Percentiles rank a stretch among this genome's conserved stretches.
Evolutionary conservation across 2,888 invertebrate species (phyloP).

Genomic region (Koerneria pararmatus): DNA sequence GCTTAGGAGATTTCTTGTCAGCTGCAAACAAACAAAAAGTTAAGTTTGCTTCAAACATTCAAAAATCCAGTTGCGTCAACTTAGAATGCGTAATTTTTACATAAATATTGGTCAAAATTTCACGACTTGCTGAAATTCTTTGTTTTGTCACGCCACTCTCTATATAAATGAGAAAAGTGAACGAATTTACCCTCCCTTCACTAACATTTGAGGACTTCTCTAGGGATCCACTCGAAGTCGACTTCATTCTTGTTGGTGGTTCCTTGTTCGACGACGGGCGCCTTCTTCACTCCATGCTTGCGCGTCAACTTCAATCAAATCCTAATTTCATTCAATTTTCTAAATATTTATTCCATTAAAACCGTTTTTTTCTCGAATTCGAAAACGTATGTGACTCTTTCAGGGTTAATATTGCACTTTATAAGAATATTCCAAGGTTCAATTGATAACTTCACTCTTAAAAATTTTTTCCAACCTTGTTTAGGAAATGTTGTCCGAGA

Average conservation of each 20-base stretch:
- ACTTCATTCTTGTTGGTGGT: constrained; percentile 82
- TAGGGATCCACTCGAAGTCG: constrained; percentile 96
- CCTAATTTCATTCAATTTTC: constrained; percentile 23
- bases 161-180: not conserved
- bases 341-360: constrained; percentile 25
- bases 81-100: no score
- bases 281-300: constrained; percentile 48
- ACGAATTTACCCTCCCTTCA: not conserved
- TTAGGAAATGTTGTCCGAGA: constrained; percentile 59
- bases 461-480: constrained; percentile 43
- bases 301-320: constrained; percentile 44
- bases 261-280: constrained; percentile 72
- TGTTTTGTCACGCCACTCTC: constrained; percentile 1
- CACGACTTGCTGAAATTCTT: not conserved
- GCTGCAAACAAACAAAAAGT: no score
- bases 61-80: no score
- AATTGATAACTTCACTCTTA: no score
- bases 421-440: no score
- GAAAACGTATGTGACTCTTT: no score
- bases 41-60: no score
- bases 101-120: no score
- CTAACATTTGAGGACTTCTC: constrained; percentile 65
- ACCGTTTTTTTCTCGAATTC: not conserved
- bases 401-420: no score
- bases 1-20: constrained; percentile 43